Conservation (phyloP, 2,888 invertebrate genomes). For the Agriotes lineatus region DNA sequence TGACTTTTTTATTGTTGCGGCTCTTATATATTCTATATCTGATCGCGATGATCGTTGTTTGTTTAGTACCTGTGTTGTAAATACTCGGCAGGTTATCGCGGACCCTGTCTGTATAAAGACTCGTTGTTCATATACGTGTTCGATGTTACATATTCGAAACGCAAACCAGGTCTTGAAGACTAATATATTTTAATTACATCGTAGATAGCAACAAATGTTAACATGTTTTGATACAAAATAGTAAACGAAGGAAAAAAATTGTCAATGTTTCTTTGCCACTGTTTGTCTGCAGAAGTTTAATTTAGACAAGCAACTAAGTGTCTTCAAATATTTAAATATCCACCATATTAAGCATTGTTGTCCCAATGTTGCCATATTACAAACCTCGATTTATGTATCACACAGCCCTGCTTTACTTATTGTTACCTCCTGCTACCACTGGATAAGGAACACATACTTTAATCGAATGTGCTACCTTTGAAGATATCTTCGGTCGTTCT, state of each 20-base stretch:
- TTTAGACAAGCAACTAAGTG: constrained; percentile 38
- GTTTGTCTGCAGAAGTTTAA: constrained; percentile 37
- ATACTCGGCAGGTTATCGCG: constrained; percentile 61
- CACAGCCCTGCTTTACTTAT: constrained; percentile 42
- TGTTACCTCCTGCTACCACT: constrained; percentile 39
- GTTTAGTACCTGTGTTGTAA: constrained; percentile 58
- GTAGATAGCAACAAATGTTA: constrained; percentile 62
- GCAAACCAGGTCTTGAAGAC: constrained; percentile 54
- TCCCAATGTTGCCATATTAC: constrained; percentile 39
- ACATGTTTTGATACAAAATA: constrained; percentile 65
- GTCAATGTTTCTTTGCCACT: constrained; percentile 49
- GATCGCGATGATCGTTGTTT: constrained; percentile 49
- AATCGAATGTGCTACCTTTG: neutral
- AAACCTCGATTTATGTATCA: constrained; percentile 36
- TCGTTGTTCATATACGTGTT: constrained; percentile 60
- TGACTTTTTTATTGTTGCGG: constrained; percentile 47
- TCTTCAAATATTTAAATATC: constrained; percentile 36
- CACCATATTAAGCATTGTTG: constrained; percentile 48
- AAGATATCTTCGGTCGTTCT: constrained; percentile 1
- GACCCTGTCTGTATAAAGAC: constrained; percentile 59
- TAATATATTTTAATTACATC: constrained; percentile 63
- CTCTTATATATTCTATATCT: constrained; percentile 46
- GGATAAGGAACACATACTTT: constrained; percentile 31
- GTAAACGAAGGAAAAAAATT: constrained; percentile 51
- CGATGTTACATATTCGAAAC: constrained; percentile 59